phyloP scores from a whole-genome alignment of 2,888 invertebrate species.

The Acrocyrtus sp. region DNA sequence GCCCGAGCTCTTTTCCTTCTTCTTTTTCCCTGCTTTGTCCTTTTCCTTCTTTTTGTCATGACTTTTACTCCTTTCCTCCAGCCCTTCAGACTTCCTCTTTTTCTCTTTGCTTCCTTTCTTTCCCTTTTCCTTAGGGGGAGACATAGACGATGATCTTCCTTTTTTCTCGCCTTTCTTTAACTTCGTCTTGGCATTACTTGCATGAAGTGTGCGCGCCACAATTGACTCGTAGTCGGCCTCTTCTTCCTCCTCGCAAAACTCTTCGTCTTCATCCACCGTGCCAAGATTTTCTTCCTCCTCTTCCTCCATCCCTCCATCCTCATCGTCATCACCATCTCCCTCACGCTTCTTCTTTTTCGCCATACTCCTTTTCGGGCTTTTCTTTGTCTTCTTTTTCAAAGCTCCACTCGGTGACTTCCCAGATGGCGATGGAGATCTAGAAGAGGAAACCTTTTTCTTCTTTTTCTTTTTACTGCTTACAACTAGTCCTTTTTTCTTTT shows the following conservation, averaged over 20 bases:
- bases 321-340: constrained; percentile 26
- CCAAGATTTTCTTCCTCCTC: constrained; percentile 51
- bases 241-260: constrained; percentile 52
- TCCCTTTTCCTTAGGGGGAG: constrained; percentile 64
- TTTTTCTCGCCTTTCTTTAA: constrained; percentile 14
- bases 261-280: constrained; percentile 28
- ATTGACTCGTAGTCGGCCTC: constrained; percentile 47
- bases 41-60: constrained; percentile 27
- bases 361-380: constrained; percentile 12
- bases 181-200: constrained; percentile 5
- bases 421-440: constrained; percentile 43
- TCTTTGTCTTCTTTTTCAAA: constrained; percentile 42
- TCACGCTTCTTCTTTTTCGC: constrained; percentile 31
- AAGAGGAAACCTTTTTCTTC: constrained; percentile 26
- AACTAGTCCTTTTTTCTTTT: constrained; percentile 67
- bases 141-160: too few species aligned
- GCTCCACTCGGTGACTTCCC: not conserved
- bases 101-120: constrained; percentile 63
- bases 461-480: constrained; percentile 53
- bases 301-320: constrained; percentile 52
- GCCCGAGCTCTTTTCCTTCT: not conserved
- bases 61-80: constrained; percentile 17
- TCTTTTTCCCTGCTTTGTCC: constrained; percentile 33
- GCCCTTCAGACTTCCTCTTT: constrained; percentile 30
- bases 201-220: constrained; percentile 41